A percentile compares a stretch with the other conserved stretches of the same genome.
Conservation (phyloP, 2,113 vertebrate species). For the Pterocles gutturalis region DNA sequence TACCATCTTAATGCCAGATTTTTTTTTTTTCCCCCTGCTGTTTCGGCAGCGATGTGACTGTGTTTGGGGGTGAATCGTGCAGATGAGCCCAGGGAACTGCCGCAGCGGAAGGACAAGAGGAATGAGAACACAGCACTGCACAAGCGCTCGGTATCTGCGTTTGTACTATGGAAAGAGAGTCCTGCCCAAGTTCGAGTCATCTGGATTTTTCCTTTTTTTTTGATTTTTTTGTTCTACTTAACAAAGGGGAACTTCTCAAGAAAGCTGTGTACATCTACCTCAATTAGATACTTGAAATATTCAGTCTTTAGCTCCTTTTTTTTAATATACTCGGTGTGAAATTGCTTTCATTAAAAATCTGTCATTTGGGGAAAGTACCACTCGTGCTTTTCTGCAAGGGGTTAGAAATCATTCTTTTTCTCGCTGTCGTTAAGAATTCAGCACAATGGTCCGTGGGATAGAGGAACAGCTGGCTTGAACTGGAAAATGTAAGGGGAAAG, state of each 20-base stretch:
- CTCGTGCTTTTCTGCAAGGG: not conserved
- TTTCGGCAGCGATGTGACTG: not conserved
- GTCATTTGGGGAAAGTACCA: not conserved
- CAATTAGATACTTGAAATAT: not conserved
- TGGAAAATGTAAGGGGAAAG: not conserved
- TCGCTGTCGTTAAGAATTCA: not conserved
- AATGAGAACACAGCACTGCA: accelerated
- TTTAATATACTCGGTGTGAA: not conserved
- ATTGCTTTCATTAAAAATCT: not conserved
- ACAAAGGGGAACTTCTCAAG: not conserved
- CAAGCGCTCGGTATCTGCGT: accelerated
- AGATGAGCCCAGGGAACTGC: not conserved
- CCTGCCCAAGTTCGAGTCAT: not conserved
- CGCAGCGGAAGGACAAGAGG: not conserved
- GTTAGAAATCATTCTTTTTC: not conserved
- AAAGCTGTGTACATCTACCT: not conserved
- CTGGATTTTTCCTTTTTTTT: not conserved
- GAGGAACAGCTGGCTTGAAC: not conserved
- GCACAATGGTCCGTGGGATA: not conserved
- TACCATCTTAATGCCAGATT: not conserved
- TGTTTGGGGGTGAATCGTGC: not conserved
- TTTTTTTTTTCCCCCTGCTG: not conserved
- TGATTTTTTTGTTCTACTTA: not conserved
- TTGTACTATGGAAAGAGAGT: not conserved
- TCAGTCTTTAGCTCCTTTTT: not conserved